Conservation (phyloP, 2,888 invertebrate genomes). For the Argyresthia goedartella region DNA sequence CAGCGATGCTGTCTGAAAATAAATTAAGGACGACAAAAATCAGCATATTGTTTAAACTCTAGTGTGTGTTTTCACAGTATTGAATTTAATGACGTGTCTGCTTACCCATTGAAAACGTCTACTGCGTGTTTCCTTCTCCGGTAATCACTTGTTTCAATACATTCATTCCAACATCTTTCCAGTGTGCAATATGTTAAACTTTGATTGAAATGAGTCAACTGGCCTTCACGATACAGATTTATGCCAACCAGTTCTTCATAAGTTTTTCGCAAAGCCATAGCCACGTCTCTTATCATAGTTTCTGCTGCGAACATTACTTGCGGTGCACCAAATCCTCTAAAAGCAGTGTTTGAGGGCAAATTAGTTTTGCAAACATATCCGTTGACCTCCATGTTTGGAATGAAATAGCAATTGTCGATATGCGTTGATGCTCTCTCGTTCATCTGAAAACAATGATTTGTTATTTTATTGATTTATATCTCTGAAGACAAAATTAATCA, state of each 20-base stretch:
- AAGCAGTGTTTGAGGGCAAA: conserved; percentile 92
- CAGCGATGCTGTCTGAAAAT: conserved; percentile 74
- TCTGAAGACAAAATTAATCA: no score
- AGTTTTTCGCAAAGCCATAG: conserved; percentile 74
- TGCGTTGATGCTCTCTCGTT: conserved; percentile 84
- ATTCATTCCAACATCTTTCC: conserved; percentile 82
- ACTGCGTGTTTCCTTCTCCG: conserved; percentile 68
- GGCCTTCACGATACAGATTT: conserved; percentile 87
- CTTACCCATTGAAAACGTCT: conserved; percentile 77
- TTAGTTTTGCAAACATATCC: conserved; percentile 90
- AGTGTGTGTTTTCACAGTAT: no score
- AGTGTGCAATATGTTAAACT: conserved; percentile 79
- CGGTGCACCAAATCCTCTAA: conserved; percentile 92
- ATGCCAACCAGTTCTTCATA: conserved; percentile 74
- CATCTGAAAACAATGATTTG: conserved; percentile 65
- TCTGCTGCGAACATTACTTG: conserved; percentile 91
- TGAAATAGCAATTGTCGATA: conserved; percentile 84
- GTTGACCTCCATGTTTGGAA: conserved; percentile 77
- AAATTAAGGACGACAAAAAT: neutral
- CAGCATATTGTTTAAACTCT: neutral
- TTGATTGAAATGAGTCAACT: conserved; percentile 84
- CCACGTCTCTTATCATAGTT: conserved; percentile 81
- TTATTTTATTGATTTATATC: neutral
- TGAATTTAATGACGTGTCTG: no score
- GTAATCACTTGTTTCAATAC: conserved; percentile 75